These are phyloP conservation scores for Mastomys coucha DNA, from an alignment of 2,113 vertebrate genomes.

Conservation along the genomic window DNA sequence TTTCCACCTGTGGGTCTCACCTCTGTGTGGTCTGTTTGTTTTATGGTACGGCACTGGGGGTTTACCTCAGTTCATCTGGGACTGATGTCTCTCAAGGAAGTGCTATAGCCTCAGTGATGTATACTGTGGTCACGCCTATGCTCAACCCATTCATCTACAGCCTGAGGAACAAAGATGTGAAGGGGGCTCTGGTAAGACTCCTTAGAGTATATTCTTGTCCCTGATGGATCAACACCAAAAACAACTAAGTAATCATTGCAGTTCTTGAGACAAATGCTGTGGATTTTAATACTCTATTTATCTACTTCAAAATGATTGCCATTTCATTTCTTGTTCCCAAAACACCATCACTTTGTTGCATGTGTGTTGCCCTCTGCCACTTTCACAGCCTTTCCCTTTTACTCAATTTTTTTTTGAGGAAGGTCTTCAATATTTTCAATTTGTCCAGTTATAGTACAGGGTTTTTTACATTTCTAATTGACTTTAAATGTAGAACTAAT, in stretches of 20 bases:
- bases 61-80: conserved; percentile 50
- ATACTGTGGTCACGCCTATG: not conserved
- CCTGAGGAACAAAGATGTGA: not conserved
- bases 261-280: not conserved
- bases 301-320: not conserved
- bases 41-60: not conserved
- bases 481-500: not conserved
- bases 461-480: not conserved
- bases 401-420: not conserved
- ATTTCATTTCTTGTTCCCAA: not conserved
- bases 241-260: not conserved
- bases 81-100: not conserved
- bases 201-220: not conserved
- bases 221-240: not conserved
- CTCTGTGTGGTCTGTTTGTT: conserved; percentile 2
- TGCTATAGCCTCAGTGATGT: not conserved
- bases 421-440: not conserved
- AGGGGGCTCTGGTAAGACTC: not conserved
- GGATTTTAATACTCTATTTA: not conserved
- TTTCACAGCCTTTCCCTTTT: not conserved
- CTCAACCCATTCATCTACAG: not conserved
- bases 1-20: not conserved
- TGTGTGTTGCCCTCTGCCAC: not conserved
- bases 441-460: too few species aligned
- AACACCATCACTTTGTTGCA: not conserved